Evolutionary conservation across 2,888 invertebrate species (phyloP), one percentile per base, ranked within the genome.

Genomic region (Caenorhabditis panamensis): DNA sequence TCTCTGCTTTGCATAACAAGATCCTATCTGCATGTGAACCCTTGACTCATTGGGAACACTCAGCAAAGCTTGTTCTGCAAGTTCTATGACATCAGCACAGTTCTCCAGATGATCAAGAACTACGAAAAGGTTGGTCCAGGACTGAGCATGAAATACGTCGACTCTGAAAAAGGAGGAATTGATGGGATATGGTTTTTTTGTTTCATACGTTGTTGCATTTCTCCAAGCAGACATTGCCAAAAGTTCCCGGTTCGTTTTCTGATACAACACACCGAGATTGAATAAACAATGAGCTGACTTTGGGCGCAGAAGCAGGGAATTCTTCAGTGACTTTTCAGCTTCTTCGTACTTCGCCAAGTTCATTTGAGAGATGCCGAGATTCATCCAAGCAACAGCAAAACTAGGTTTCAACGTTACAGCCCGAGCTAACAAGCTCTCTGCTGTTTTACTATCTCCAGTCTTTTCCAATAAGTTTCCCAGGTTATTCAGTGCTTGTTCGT

Each of bases 371-470:
- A 97, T 97, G 18, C 97, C 97, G 66, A 97, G 93, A 92, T 98
- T 98, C 97, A 97, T 97, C 97, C 97, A 98, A 0, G 97, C 97
- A 0, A 96, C 95, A 1, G 97, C 95, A 92, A 97, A 97, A 91
- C 95, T 95, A 37, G 94, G 93, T 88, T 95, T 61, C 3, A 79
- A 37, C 0, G 37, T 44, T 2, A 85, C 75, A 2, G 84, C 84
- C 68, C 73, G 37, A 6, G 69, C 31, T 11, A 83, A 61, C 26
- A 86, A 41, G 16, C 36, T 53, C 47, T 84, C 82, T n/a, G 84
- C 81, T 9, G 81, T 73, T 58, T 79, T 72, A 18, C 73, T 71
- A 24, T 77, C 77, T 31, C 84, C 85, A 16, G 82, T 71, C 37
- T 77, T 76, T 51, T 86, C 84, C 44, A 83, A 92, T 82, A 96